phyloP scores from a whole-genome alignment of 2,113 vertebrate species.

The Tauraco erythrolophus region DNA sequence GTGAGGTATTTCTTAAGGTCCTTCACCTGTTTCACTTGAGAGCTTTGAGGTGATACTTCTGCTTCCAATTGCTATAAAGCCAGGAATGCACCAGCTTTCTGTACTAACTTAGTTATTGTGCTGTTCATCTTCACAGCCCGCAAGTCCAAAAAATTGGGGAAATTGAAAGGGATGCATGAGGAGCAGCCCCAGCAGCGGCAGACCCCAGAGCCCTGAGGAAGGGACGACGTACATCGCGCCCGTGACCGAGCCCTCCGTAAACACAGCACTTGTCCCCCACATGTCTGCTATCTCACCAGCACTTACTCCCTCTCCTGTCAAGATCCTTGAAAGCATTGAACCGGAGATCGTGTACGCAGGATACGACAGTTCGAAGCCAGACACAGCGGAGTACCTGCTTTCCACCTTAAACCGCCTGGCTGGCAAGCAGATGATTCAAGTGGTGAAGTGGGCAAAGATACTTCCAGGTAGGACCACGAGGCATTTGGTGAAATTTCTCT shows the following conservation, averaged over 20 bases:
- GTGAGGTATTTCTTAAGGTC: background rate
- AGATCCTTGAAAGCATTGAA: slow-evolving; percentile 94
- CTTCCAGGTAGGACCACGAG: slow-evolving; percentile 89
- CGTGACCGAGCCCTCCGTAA: slow-evolving; percentile 87
- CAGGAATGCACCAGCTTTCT: background rate
- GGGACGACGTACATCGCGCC: slow-evolving; percentile 86
- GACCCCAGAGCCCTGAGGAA: slow-evolving; percentile 86
- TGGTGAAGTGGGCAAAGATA: slow-evolving; percentile 99
- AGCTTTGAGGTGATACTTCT: background rate
- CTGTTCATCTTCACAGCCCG: slow-evolving; percentile 81
- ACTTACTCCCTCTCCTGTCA: slow-evolving; percentile 89
- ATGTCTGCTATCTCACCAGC: slow-evolving; percentile 85
- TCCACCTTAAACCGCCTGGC: slow-evolving; percentile 96
- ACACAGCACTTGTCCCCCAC: slow-evolving; percentile 89
- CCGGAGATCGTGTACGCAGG: slow-evolving; percentile 94
- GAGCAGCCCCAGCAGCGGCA: slow-evolving; percentile 79
- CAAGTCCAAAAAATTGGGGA: slow-evolving; percentile 97
- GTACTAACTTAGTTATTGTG: background rate
- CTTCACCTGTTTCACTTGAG: background rate
- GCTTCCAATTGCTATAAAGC: background rate
- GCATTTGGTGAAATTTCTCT: background rate
- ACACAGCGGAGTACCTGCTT: slow-evolving; percentile 93
- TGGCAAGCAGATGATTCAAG: slow-evolving; percentile 98
- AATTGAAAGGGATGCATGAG: slow-evolving; percentile 92
- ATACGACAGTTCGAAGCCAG: slow-evolving; percentile 91